A percentile compares a stretch with the other conserved stretches of the same genome.
phyloP scores from a whole-genome alignment of 1,140 invertebrate genomes.

The Tetramorium simillimum region DNA sequence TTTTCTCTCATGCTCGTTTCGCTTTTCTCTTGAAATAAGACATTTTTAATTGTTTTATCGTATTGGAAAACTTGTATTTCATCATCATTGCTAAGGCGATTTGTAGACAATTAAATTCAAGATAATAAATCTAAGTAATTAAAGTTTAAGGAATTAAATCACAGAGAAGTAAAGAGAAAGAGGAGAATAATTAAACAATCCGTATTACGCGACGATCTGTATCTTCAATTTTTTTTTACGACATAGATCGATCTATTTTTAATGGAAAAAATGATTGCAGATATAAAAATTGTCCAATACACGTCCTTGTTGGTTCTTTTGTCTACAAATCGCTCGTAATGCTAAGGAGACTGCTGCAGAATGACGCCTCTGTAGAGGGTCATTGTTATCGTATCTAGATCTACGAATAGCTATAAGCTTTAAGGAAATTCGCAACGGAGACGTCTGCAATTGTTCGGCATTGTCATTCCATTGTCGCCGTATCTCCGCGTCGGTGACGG shows the following conservation, averaged over 20 bases:
- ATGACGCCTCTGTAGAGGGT: not conserved
- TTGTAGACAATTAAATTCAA: not conserved
- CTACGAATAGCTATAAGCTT: slow-evolving; percentile 19
- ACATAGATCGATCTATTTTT: not conserved
- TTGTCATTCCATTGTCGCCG: slow-evolving; percentile 44
- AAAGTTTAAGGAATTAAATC: not conserved
- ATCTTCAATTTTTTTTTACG: not conserved
- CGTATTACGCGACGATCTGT: not conserved
- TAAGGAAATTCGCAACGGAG: slow-evolving; percentile 7
- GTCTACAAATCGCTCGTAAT: not conserved
- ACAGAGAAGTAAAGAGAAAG: not conserved
- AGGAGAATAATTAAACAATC: not conserved
- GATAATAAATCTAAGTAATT: not conserved
- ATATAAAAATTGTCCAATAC: not conserved
- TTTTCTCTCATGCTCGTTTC: not conserved
- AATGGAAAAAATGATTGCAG: not conserved
- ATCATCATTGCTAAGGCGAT: not conserved
- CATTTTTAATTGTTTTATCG: not conserved
- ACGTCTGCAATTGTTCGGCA: slow-evolving; percentile 29
- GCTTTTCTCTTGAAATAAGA: not conserved
- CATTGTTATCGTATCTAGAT: slow-evolving; percentile 27
- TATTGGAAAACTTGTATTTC: not conserved
- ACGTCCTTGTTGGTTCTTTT: not conserved
- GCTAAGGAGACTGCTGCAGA: not conserved
- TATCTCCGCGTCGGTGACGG: slow-evolving; percentile 21